phyloP scores from a whole-genome alignment of 2,797 vertebrate genomes.

The Prionace glauca region DNA sequence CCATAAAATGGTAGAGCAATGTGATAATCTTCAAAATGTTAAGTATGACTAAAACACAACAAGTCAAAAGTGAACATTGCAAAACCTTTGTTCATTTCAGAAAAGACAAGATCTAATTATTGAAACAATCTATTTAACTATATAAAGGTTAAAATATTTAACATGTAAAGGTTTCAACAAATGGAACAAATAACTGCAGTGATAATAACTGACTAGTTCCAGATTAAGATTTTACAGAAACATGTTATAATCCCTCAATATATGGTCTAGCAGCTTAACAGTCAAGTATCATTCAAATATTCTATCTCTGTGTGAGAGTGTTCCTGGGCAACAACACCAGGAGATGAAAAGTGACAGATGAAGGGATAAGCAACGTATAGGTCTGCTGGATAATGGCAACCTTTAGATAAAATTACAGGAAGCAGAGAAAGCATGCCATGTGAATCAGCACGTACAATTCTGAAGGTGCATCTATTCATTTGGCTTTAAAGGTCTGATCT shows the following conservation, averaged over 20 bases:
- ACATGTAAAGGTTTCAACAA: neutral
- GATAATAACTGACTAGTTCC: neutral
- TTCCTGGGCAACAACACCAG: neutral
- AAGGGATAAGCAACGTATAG: constrained; percentile 15
- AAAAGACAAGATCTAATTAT: neutral
- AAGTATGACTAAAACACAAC: neutral
- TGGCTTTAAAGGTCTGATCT: neutral
- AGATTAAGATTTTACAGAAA: neutral
- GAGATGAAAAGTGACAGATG: constrained; percentile 16
- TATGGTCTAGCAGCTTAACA: neutral
- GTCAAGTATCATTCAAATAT: neutral
- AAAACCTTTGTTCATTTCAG: neutral
- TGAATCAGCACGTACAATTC: constrained; percentile 1
- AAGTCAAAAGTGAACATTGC: neutral
- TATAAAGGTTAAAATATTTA: no score
- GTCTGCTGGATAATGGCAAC: constrained; percentile 29
- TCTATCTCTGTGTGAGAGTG: neutral
- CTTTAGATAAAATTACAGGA: constrained; percentile 27
- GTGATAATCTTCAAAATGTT: neutral
- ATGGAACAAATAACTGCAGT: neutral
- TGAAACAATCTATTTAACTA: neutral
- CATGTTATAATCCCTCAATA: constrained; percentile 13
- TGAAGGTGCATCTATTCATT: neutral
- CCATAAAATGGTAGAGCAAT: neutral
- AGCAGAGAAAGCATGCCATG: neutral